Conservation (phyloP, 1,140 invertebrate genomes). For the Mylabris phalerata region DNA sequence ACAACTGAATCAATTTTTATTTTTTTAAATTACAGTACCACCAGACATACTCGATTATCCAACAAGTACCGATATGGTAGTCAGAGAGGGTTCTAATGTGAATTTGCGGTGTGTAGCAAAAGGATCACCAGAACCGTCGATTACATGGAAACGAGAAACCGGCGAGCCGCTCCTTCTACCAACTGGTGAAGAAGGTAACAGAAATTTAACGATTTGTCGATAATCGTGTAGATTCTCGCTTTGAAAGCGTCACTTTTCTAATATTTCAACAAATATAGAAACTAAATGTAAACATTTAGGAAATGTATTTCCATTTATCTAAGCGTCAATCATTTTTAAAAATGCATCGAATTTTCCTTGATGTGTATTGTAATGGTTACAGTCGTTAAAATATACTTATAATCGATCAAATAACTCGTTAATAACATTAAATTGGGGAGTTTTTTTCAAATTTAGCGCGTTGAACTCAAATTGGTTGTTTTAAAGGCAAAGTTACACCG, state of each 20-base stretch:
- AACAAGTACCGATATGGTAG: slow-evolving; percentile 81
- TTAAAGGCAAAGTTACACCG: no score
- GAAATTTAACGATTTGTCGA: background rate
- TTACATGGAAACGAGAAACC: slow-evolving; percentile 81
- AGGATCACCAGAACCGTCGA: slow-evolving; percentile 75
- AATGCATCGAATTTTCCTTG: no score
- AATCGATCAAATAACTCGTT: no score
- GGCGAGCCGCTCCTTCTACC: slow-evolving; percentile 54
- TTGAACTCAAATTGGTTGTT: no score
- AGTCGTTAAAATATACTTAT: no score
- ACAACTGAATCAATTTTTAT: no score
- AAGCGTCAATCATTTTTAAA: no score
- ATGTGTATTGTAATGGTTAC: no score
- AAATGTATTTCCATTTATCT: no score
- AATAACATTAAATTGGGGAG: no score
- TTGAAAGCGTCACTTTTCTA: background rate
- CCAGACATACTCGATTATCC: slow-evolving; percentile 82
- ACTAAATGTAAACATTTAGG: background rate
- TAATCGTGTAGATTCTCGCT: no score
- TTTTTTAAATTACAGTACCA: slow-evolving; percentile 60
- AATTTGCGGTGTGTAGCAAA: slow-evolving; percentile 77
- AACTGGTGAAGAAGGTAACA: slow-evolving; percentile 48
- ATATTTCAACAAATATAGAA: background rate
- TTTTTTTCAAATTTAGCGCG: no score
- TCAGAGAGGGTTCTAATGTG: slow-evolving; percentile 77